Evolutionary conservation across 1,140 invertebrate genomes (phyloP).

Genomic region (Drosophila arizonae): DNA sequence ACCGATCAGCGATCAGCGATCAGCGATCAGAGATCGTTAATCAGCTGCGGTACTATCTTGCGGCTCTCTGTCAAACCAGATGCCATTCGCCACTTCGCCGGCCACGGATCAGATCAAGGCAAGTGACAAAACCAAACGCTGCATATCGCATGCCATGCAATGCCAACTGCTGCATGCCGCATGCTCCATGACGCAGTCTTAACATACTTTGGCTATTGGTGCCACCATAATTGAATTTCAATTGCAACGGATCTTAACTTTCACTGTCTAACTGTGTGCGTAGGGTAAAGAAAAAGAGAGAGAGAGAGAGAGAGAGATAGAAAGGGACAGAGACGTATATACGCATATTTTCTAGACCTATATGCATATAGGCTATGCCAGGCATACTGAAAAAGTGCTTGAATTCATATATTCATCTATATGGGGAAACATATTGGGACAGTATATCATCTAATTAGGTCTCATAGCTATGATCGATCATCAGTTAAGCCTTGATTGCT

Average conservation of each 20-base stretch:
- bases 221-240: constrained; percentile 36
- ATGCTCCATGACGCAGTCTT: constrained; percentile 1
- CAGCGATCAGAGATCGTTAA: constrained; percentile 17
- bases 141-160: constrained; percentile 15
- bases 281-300: not conserved
- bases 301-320: too few relatives aligned
- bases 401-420: too few relatives aligned
- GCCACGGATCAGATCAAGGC: constrained; percentile 30
- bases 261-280: constrained; percentile 30
- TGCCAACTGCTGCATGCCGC: constrained; percentile 10
- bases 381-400: too few relatives aligned
- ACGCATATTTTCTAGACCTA: too few relatives aligned
- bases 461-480: too few relatives aligned
- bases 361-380: too few relatives aligned
- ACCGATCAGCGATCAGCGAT: not conserved
- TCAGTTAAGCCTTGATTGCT: too few relatives aligned
- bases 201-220: constrained; percentile 1
- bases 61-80: constrained; percentile 3
- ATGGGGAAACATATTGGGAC: too few relatives aligned
- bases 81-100: constrained; percentile 12
- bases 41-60: constrained; percentile 19
- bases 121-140: constrained; percentile 25
- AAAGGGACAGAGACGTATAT: not conserved
- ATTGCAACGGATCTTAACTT: constrained; percentile 40
- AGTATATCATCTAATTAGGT: too few relatives aligned